A percentile compares a stretch with the other conserved stretches of the same genome.
phyloP scores from a whole-genome alignment of 2,113 vertebrate genomes.

The Ctenomys sociabilis region DNA sequence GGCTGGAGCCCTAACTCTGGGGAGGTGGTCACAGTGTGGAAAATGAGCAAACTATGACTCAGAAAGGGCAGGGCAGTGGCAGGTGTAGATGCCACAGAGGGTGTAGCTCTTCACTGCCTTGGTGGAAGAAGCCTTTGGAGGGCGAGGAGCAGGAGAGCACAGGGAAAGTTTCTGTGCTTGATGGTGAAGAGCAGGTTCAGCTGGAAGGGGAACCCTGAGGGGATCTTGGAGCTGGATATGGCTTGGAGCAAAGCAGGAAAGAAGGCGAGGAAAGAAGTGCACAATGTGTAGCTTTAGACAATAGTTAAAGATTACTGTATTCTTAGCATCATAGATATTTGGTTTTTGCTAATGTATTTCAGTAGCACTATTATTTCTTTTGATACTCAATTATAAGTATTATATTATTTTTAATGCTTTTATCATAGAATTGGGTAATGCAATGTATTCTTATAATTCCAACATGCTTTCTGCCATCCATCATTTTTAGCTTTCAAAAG shows the following conservation, averaged over 20 bases:
- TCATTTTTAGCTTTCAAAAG: not conserved
- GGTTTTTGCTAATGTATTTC: not conserved
- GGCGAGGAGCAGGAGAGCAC: not conserved
- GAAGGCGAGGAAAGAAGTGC: not conserved
- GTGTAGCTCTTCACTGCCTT: not conserved
- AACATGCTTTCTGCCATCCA: not conserved
- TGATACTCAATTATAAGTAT: not conserved
- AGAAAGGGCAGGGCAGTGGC: not conserved
- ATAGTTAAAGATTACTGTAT: not conserved
- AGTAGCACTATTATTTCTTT: not conserved
- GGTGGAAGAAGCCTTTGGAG: not conserved
- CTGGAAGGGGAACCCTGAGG: not conserved
- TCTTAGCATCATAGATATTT: not conserved
- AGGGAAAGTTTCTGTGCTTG: not conserved
- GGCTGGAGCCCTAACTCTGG: fast-evolving
- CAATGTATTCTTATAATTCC: not conserved
- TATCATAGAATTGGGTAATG: not conserved
- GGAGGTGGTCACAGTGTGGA: not conserved
- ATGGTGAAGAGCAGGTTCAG: not conserved
- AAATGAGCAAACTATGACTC: not conserved
- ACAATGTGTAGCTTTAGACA: not conserved
- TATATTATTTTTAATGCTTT: not conserved
- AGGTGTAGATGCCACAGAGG: not conserved
- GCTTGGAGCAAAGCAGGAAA: not conserved
- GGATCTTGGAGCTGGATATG: not conserved